Percentiles rank a stretch among this genome's conserved stretches.
These are phyloP conservation scores for Erythrocebus patas DNA, from an alignment of 2,113 vertebrate species.

Conservation along the genomic window DNA sequence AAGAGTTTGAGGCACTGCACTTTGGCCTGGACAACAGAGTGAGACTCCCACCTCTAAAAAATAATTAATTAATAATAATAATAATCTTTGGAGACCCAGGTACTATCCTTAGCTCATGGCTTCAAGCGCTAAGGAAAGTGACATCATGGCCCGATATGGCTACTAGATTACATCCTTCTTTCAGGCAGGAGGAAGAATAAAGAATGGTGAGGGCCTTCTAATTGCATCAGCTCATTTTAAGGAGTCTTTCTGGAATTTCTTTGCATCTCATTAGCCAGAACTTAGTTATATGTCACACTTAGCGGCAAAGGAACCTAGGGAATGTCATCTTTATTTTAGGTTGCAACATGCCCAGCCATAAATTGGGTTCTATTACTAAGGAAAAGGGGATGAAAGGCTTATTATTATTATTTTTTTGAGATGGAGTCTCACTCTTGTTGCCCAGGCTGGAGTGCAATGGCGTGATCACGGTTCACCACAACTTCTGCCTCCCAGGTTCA, in stretches of 20 bases:
- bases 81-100: background rate
- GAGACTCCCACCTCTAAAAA: no score
- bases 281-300: background rate
- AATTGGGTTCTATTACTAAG: background rate
- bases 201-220: background rate
- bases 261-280: background rate
- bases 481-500: no score
- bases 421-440: no score
- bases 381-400: background rate
- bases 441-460: no score
- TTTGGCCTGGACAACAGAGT: no score
- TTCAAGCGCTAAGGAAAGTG: background rate
- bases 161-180: background rate
- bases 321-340: background rate
- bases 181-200: background rate
- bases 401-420: no score
- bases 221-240: background rate
- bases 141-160: no score
- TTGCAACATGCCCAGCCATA: background rate
- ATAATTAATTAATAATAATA: no score
- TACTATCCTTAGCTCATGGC: no score
- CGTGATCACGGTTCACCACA: no score
- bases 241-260: background rate
- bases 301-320: background rate
- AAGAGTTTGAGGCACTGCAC: no score